Evolutionary conservation across 2,888 invertebrate genomes (phyloP), one percentile per base, ranked within the genome.

Genomic region (Eupithecia abbreviata): DNA sequence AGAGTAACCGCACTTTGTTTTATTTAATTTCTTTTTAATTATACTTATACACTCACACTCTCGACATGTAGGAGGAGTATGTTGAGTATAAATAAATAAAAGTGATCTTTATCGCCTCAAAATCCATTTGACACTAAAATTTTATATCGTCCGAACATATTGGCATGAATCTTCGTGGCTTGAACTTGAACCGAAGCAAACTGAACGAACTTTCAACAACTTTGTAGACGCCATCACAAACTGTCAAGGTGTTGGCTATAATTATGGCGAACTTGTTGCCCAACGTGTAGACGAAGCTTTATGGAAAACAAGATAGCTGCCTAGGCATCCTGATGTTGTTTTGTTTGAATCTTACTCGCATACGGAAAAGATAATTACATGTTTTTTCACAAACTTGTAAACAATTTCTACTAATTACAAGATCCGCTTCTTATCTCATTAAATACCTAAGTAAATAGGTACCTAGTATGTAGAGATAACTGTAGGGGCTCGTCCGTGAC

Each of bases 401-500:
- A 80, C 77, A 82, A 76, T 71, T 75, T 71, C 67, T 18, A 72
- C 80, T 81, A 79, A 82, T 79, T 84, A 78, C 80, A 84, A 89
- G 90, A 90, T 90, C 90, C 89, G 90, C 85, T 86, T 90, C 84
- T 82, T 82, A 82, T 83, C 82, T 82, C 77, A 70, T 81, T 58
- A 18, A 71, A 45, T 18, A 58, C 18, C 18, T 55, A 67, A 67
- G 4, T 51, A 72, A 66, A 73, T 51, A 43, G 43, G 69, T 45
- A 69, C 10, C 3, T 65, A 18, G 66, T 73, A 55, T 13, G 41
- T 55, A 47, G 76, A 76, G 92, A 94, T 93, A 94, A 91, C 81
- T 74, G 77, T 69, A 91, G 94, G 92, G 94, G 94, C 94, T 94
- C 93, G 94, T 91, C 94, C 94, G 82, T 95, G 94, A 95, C 94